Evolutionary conservation across 2,888 invertebrate species (phyloP).

Genomic region (Stenolophus ochropezus): DNA sequence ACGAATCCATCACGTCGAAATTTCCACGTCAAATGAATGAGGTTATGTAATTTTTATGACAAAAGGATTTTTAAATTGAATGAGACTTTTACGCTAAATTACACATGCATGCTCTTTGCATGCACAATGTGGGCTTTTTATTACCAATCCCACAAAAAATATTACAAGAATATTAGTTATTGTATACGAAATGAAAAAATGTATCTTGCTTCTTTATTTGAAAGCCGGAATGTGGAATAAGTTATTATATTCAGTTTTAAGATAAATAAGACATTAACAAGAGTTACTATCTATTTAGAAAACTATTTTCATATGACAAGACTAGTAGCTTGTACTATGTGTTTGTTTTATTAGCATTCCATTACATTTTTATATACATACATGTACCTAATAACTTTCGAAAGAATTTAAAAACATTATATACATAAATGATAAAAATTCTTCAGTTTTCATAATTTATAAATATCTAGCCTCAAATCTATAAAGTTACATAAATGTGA

Average conservation of each 20-base stretch:
- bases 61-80: slow-evolving; percentile 28
- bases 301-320: background rate
- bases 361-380: background rate
- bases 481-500: too few species aligned
- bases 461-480: too few species aligned
- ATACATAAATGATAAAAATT: background rate
- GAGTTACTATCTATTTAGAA: background rate
- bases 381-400: background rate
- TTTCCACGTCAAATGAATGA: slow-evolving; percentile 48
- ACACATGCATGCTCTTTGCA: slow-evolving; percentile 9
- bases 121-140: background rate
- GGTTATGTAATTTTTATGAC: slow-evolving; percentile 35
- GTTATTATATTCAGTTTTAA: background rate
- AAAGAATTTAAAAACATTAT: background rate
- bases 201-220: background rate
- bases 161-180: background rate
- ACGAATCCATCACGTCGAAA: slow-evolving; percentile 49
- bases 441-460: background rate
- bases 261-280: background rate
- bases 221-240: background rate
- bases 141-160: background rate
- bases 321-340: background rate
- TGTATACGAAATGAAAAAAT: background rate
- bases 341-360: background rate
- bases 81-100: slow-evolving; percentile 34